A percentile compares a stretch with the other conserved stretches of the same genome.
phyloP scores from a whole-genome alignment of 2,888 invertebrate species.

The Diplolepis rosae region DNA sequence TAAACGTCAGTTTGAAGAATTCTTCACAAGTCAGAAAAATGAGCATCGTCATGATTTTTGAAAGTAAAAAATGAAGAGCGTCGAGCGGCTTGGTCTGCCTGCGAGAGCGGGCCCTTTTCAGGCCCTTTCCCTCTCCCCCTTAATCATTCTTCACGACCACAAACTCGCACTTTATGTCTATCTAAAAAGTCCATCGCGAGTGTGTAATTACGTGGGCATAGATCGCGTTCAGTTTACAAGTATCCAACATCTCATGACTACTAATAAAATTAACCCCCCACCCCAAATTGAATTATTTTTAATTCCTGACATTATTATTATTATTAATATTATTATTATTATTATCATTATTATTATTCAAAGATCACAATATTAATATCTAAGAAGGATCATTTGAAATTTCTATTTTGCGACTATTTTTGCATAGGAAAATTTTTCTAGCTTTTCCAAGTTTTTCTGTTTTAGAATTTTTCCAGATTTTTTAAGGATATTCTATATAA shows the following conservation, averaged over 20 bases:
- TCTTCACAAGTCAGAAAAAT: conserved; percentile 74
- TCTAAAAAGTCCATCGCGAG: background rate
- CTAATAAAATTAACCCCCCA: background rate
- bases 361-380: too few relatives aligned
- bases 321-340: conserved; percentile 48
- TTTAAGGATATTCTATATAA: too few relatives aligned
- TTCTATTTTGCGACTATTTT: too few relatives aligned
- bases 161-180: conserved; percentile 25
- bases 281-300: too few relatives aligned
- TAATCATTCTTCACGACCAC: conserved; percentile 36
- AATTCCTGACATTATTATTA: background rate
- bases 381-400: too few relatives aligned
- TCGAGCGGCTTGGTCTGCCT: conserved; percentile 50
- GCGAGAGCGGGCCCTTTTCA: conserved; percentile 43
- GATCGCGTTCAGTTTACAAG: background rate
- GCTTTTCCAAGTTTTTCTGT: too few relatives aligned
- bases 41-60: conserved; percentile 74
- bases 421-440: too few relatives aligned
- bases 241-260: background rate
- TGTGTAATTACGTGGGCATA: background rate
- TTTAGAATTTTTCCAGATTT: too few relatives aligned
- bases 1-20: conserved; percentile 73
- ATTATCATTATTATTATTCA: conserved; percentile 68
- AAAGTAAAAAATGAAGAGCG: conserved; percentile 73
- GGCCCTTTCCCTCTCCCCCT: conserved; percentile 16